Conservation (phyloP, 2,113 vertebrate species). For the Podarcis muralis region DNA sequence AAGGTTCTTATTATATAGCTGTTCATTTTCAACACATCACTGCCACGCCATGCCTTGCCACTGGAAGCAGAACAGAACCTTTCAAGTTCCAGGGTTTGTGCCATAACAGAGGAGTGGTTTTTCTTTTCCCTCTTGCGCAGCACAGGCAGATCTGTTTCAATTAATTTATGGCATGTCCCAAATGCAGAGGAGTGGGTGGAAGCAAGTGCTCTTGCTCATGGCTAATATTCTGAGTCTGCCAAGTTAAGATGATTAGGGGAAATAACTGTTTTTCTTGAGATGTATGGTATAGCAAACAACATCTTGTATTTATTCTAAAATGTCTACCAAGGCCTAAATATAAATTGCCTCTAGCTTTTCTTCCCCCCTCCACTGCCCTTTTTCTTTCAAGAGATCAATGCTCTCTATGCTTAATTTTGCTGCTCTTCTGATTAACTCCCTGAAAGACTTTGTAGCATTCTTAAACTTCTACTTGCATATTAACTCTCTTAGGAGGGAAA, state of each 20-base stretch:
- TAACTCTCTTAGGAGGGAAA: slow-evolving; percentile 44
- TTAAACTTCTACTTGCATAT: slow-evolving; percentile 24
- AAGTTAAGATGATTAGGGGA: background rate
- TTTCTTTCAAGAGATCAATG: background rate
- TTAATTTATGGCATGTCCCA: background rate
- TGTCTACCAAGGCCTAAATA: background rate
- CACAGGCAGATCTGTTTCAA: background rate
- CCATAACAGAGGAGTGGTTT: background rate
- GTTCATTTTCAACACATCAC: background rate
- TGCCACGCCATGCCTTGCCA: background rate
- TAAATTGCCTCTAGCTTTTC: background rate
- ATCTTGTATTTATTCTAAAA: slow-evolving; percentile 1
- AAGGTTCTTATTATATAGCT: background rate
- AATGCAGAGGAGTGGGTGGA: background rate
- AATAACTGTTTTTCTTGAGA: slow-evolving; percentile 7
- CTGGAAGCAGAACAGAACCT: background rate
- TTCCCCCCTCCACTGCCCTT: background rate
- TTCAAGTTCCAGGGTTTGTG: background rate
- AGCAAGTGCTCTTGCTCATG: background rate
- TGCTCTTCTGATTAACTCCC: slow-evolving; percentile 15
- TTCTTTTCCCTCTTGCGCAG: background rate
- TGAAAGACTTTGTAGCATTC: slow-evolving; percentile 23
- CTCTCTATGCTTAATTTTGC: background rate
- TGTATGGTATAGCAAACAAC: background rate
- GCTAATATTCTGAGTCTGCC: background rate